Evolutionary conservation across 2,797 vertebrate genomes (phyloP).

Genomic region (Mallotus villosus): DNA sequence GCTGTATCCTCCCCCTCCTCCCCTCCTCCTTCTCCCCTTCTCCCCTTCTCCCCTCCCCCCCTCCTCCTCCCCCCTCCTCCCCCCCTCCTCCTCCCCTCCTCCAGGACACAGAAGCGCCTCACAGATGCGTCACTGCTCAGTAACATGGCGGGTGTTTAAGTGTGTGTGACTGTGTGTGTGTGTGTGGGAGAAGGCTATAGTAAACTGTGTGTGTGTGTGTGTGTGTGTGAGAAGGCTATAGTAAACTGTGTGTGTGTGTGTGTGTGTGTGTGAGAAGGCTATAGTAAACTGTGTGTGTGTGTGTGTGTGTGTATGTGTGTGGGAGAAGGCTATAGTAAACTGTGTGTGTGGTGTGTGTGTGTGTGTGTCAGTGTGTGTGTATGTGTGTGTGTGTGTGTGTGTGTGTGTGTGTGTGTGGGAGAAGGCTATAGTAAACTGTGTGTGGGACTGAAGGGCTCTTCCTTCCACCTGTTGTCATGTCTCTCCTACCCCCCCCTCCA

Average conservation of each 20-base stretch:
- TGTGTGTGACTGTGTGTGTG: background rate
- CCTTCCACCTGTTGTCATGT: constrained; percentile 78
- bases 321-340: constrained; percentile 10
- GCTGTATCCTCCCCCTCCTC: background rate
- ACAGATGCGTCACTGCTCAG: constrained; percentile 41
- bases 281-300: background rate
- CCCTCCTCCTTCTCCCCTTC: no score
- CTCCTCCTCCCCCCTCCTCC: no score
- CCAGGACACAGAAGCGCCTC: constrained; percentile 30
- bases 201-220: background rate
- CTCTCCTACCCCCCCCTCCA: constrained; percentile 18
- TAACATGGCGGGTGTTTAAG: constrained; percentile 20
- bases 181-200: background rate
- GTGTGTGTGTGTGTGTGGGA: constrained; percentile 20
- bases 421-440: background rate
- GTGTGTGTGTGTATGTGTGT: constrained; percentile 12
- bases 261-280: background rate
- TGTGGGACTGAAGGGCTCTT: constrained; percentile 21
- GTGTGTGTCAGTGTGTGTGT: background rate
- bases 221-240: background rate
- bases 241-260: no score
- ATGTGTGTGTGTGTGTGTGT: background rate
- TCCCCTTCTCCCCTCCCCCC: no score
- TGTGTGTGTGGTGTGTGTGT: background rate
- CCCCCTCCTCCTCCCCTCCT: background rate